Evolutionary conservation across 2,888 invertebrate genomes (phyloP).

Genomic region (Physocephala rufipes): DNA sequence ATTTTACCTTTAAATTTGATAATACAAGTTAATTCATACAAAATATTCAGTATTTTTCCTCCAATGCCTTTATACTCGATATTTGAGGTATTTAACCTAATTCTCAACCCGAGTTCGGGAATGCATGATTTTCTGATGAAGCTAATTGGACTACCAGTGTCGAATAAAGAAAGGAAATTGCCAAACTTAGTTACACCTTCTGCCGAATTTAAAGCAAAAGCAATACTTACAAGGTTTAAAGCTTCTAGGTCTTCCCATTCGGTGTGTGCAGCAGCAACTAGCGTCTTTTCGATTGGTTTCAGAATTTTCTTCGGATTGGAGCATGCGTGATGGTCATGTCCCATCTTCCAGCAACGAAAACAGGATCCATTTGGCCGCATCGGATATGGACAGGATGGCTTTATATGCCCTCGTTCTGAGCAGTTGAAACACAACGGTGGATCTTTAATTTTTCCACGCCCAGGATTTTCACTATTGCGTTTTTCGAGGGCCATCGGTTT

Average conservation of each 20-base stretch:
- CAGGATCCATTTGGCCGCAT: slow-evolving; percentile 22
- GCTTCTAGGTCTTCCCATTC: slow-evolving; percentile 3
- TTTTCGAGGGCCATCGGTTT: neutral
- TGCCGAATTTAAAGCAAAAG: slow-evolving; percentile 18
- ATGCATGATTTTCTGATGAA: slow-evolving; percentile 20
- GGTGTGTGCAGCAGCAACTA: neutral
- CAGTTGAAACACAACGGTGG: slow-evolving; percentile 17
- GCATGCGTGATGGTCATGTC: slow-evolving; percentile 16
- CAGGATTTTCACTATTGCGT: neutral
- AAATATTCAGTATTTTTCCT: neutral
- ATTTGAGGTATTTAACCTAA: neutral
- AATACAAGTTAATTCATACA: slow-evolving; percentile 16
- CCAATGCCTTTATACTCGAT: slow-evolving; percentile 27
- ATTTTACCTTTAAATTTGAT: slow-evolving; percentile 33
- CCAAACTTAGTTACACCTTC: slow-evolving; percentile 19
- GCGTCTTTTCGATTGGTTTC: neutral
- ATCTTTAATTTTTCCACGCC: neutral
- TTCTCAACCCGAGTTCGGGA: neutral
- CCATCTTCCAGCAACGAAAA: slow-evolving; percentile 26
- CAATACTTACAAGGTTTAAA: slow-evolving; percentile 22
- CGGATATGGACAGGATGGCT: slow-evolving; percentile 30
- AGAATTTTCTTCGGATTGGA: slow-evolving; percentile 11
- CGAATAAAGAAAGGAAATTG: slow-evolving; percentile 31
- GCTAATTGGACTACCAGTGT: slow-evolving; percentile 37
- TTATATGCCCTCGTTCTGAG: slow-evolving; percentile 26